These are phyloP conservation scores for Mus spicilegus DNA, from an alignment of 2,113 vertebrate species.

Conservation along the genomic window DNA sequence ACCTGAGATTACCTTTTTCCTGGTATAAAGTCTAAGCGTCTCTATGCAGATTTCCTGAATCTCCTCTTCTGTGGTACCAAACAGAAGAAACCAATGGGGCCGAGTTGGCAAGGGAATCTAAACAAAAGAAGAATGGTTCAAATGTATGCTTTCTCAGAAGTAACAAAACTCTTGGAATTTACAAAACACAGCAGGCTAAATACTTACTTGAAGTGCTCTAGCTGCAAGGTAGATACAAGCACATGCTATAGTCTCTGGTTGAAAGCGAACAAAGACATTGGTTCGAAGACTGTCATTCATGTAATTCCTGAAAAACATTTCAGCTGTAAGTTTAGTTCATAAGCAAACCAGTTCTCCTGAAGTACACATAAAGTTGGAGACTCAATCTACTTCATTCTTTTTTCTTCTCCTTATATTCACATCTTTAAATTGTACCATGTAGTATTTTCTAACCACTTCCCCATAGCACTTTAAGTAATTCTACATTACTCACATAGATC, in stretches of 20 bases:
- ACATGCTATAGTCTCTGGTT: constrained; percentile 98
- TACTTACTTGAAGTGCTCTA: constrained; percentile 94
- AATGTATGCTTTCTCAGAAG: not conserved
- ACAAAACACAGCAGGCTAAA: not conserved
- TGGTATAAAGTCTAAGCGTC: constrained; percentile 95
- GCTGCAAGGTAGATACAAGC: constrained; percentile 99
- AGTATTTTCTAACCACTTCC: constrained; percentile 47
- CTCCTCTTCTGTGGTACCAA: constrained; percentile 95
- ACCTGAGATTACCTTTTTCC: constrained; percentile 92
- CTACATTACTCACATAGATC: constrained; percentile 2
- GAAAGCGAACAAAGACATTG: constrained; percentile 98
- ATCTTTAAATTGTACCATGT: constrained; percentile 5
- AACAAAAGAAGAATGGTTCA: not conserved
- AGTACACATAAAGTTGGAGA: constrained; percentile 86
- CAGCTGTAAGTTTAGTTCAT: constrained; percentile 48
- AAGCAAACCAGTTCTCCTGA: constrained; percentile 21
- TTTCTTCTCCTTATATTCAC: constrained; percentile 86
- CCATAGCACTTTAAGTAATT: constrained; percentile 43
- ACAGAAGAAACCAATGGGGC: constrained; percentile 97
- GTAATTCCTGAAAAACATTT: constrained; percentile 94
- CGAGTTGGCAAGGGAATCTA: constrained; percentile 95
- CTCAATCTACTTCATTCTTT: constrained; percentile 98
- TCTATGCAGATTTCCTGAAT: constrained; percentile 97
- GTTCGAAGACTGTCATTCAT: constrained; percentile 99
- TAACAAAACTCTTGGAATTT: not conserved